Evolutionary conservation across 2,888 invertebrate species (phyloP), one percentile per base, ranked within the genome.

Genomic region (Meteorus colon): DNA sequence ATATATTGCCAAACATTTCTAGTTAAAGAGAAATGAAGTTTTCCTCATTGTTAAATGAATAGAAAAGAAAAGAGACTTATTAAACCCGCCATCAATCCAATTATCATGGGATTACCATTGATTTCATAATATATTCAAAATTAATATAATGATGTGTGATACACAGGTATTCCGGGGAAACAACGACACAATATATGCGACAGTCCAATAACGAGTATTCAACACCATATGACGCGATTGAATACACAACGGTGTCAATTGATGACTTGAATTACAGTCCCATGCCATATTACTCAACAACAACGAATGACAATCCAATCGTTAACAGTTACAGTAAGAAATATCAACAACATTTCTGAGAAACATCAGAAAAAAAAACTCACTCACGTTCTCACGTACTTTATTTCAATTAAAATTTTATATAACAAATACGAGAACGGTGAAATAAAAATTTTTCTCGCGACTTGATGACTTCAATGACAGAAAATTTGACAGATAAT

Each of bases 161-260:
- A 85, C 79, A 80, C 87, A 89, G 89, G 88, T 89, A 86, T 81
- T 84, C 83, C 82, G 86, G 85, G 88, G 85, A 85, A 79, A 76
- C 85, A 75, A 88, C 89, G 79, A 87, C 88, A 78, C 84, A 86
- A 82, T 86, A 84, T 82, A 84, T 84, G 73, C 85, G 83, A 81
- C 84, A 82, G 79, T 81, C 85, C 76, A 82, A 82, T 79, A 82
- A 82, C 77, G 82, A 85, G 79, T 84, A 84, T 81, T 82, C 84
- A 68, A 82, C 86, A 78, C 81, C 84, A 72, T 45, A 70, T 37
- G 81, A 82, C 71, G 76, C 83, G 75, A 65, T 68, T 74, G 73
- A 80, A 60, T 81, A 83, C 74, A 80, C 78, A 75, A 14, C 73
- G 55, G 71, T 71, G 31, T 59, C 59, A 29, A 31, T 48, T 31